Evolutionary conservation across 2,113 vertebrate genomes (phyloP), one percentile per base, ranked within the genome.

Genomic region (Anarhynchus alexandrinus): DNA sequence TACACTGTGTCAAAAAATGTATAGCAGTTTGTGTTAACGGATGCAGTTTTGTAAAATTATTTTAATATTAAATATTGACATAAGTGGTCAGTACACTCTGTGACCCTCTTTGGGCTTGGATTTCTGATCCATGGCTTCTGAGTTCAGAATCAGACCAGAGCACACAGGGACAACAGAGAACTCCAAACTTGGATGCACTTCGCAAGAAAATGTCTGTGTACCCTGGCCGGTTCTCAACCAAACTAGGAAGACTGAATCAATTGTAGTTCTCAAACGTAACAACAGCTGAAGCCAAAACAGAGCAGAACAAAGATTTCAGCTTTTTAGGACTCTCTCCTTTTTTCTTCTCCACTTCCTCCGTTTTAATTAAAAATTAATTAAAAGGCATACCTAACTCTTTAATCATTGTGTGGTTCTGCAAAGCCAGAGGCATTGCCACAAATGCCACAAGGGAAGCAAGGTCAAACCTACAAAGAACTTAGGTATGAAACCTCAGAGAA

Each of bases 291-390:
- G 47, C 12, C 47, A 93, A 32, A 30, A 47, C 51, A 86, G n/a
- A 87, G 40, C 8, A 91, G 52, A 95, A 59, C 0, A 13, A 71
- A 58, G 29, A 88, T 62, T 92, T 90, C 64, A 80, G 29, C 25
- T 83, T 93, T 94, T 92, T 49, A 84, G n/a, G 71, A 74, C 20
- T 47, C 34, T 36, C 8, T 73, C 27, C 20, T 57, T 72, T 49
- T 79, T 69, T 55, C 23, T 88, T 84, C 45, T 72, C 22, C 12
- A 9, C 26, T 86, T 82, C 61, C 47, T 79, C 25, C 19, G 6
- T 81, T 74, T 83, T 74, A 81, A 94, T 67, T 67, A 90, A 96
- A 93, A 93, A 89, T 88, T 82, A 83, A 96, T 93, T 74, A 88
- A 94, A 97, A 95, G 55, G 42, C 69, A 74, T 71, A 88, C 84